Percentiles rank a stretch among this genome's conserved stretches.
Evolutionary conservation across 2,797 vertebrate genomes (phyloP).

Genomic region (Mus spretus): DNA sequence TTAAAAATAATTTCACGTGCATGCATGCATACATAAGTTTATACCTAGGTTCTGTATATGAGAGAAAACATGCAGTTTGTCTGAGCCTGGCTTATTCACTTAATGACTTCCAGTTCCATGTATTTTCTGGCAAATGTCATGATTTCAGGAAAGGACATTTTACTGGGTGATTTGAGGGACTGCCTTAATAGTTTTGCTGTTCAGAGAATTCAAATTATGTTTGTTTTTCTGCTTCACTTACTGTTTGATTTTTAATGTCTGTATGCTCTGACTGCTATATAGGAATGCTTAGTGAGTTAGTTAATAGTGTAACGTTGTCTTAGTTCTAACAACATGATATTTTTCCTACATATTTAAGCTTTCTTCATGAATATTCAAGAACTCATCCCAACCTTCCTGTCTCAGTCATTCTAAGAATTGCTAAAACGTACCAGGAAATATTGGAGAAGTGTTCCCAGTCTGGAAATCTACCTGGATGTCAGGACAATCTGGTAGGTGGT

Average conservation of each 20-base stretch:
- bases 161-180: background rate
- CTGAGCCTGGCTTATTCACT: background rate
- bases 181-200: constrained; percentile 8
- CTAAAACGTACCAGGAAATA: constrained; percentile 69
- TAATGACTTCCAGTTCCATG: background rate
- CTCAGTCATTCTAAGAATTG: constrained; percentile 77
- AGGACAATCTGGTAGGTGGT: constrained; percentile 77
- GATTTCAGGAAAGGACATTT: background rate
- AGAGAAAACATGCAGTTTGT: background rate
- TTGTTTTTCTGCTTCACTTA: constrained; percentile 20
- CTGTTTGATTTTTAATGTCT: constrained; percentile 48
- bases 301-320: constrained; percentile 21
- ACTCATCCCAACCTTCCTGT: constrained; percentile 74
- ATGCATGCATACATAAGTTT: background rate
- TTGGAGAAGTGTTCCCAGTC: constrained; percentile 79
- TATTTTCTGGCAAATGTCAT: background rate
- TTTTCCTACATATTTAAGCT: constrained; percentile 71
- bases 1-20: background rate
- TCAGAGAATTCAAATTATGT: constrained; percentile 47
- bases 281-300: constrained; percentile 3
- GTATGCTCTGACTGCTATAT: background rate
- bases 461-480: constrained; percentile 76
- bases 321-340: background rate
- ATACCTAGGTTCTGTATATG: background rate
- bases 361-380: constrained; percentile 77